Conservation (phyloP, 2,797 vertebrate species). For the Stomatorhinus walkeri region DNA sequence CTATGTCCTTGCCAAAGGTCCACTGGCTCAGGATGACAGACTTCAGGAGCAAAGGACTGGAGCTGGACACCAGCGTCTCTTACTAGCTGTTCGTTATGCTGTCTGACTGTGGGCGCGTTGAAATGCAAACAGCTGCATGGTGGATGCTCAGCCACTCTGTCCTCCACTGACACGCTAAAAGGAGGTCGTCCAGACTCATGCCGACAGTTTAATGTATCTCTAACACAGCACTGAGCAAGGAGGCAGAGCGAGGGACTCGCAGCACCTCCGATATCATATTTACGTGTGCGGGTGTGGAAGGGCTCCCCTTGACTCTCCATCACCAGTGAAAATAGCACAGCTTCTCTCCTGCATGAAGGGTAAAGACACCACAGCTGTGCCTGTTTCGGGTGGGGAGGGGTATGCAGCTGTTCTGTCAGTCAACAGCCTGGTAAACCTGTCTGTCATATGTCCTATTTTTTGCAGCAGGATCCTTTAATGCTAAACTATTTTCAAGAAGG, state of each 20-base stretch:
- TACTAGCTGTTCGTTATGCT: not conserved
- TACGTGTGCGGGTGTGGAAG: not conserved
- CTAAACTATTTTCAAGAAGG: not conserved
- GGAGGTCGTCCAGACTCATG: not conserved
- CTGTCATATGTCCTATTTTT: not conserved
- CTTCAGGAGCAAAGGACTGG: not conserved
- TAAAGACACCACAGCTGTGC: not conserved
- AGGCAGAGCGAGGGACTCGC: not conserved
- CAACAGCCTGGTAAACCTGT: not conserved
- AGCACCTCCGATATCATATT: not conserved
- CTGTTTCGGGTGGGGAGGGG: not conserved
- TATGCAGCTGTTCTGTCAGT: not conserved
- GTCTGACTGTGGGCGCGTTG: not conserved
- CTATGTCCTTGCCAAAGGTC: not conserved
- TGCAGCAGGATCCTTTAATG: not conserved
- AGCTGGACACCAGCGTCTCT: not conserved
- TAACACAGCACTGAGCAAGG: not conserved
- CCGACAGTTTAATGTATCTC: not conserved
- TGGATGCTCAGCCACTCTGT: not conserved
- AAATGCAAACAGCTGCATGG: not conserved
- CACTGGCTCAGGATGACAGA: not conserved
- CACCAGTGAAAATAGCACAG: not conserved
- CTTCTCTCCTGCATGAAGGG: not conserved
- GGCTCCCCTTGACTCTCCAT: not conserved
- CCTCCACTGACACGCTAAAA: not conserved